Conservation (phyloP, 2,888 invertebrate genomes). For the Thysanoteuthis rhombus region DNA sequence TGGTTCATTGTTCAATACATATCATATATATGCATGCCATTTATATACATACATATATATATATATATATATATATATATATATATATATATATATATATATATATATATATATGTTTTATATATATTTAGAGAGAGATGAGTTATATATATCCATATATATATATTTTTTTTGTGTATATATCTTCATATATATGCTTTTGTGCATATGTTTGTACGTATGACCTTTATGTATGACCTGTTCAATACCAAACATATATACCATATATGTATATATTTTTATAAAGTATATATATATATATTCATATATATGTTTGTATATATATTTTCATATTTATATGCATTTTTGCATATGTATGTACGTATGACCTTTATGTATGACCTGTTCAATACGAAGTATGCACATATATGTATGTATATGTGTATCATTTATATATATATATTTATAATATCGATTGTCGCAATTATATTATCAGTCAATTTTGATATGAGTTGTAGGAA, state of each 20-base stretch:
- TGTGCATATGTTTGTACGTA: neutral
- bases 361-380: neutral
- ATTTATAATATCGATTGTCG: neutral
- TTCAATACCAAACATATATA: neutral
- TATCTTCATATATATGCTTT: too few species aligned
- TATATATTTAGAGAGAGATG: neutral
- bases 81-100: slow-evolving; percentile 18
- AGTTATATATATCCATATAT: too few species aligned
- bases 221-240: neutral
- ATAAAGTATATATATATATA: neutral
- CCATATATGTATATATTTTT: neutral
- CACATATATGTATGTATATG: neutral
- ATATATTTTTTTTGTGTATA: too few species aligned
- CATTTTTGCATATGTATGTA: neutral
- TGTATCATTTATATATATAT: neutral
- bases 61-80: neutral
- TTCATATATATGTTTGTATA: neutral
- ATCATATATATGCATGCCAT: neutral
- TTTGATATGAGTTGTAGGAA: too few species aligned
- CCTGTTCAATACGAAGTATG: neutral
- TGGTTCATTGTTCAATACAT: neutral
- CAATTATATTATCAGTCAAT: neutral
- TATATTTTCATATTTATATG: neutral
- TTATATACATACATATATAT: neutral
- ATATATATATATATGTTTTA: neutral